Base-by-base conservation (phyloP, 2,113 vertebrate species). In the Daphoenositta chrysoptera region DNA sequence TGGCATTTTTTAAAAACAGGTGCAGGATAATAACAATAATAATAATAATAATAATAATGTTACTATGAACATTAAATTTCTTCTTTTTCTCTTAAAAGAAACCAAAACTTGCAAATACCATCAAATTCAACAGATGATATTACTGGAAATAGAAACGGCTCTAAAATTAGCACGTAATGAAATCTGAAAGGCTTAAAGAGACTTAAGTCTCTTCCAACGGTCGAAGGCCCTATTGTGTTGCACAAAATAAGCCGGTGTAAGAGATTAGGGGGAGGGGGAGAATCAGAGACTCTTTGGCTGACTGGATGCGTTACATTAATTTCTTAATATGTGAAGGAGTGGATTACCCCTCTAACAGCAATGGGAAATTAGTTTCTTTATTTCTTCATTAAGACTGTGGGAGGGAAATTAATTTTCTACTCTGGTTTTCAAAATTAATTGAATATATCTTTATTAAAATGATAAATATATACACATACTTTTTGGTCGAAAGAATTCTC, bases 361-460 rank as follows among this genome's bases (percentile, higher is more conserved):
- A 97, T 98, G 90, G 97, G 90, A 98, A 97, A 98, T 98, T 98
- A 97, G 97, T 97, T 98, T 97, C 98, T 97, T 98, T 97, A 97
- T 98, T 98, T 97, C 96, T 98, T 98, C 97, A 98, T 98, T 98
- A 98, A 97, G 96, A 90, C 82, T 93, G 98, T 96, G 98, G 98
- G 98, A 98, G 97, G 97, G 96, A 98, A 98, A 98, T 97, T 98
- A 98, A 98, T 98, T 96, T 95, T 94, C 94, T 97, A 96, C 88
- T 84, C 91, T 87, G 81, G 86, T 93, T 97, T 98, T 97, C 82
- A 86, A 97, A 97, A 98, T 97, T 98, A 98, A 98, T 97, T 97
- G 95, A 97, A 98, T 98, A 98, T 96, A 97, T 98, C 96, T 98
- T 98, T 97, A 97, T 97, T 97, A 98, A 97, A 94, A 78, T 98